Evolutionary conservation across 1,140 invertebrate genomes (phyloP).

Genomic region (Papilio polytes): DNA sequence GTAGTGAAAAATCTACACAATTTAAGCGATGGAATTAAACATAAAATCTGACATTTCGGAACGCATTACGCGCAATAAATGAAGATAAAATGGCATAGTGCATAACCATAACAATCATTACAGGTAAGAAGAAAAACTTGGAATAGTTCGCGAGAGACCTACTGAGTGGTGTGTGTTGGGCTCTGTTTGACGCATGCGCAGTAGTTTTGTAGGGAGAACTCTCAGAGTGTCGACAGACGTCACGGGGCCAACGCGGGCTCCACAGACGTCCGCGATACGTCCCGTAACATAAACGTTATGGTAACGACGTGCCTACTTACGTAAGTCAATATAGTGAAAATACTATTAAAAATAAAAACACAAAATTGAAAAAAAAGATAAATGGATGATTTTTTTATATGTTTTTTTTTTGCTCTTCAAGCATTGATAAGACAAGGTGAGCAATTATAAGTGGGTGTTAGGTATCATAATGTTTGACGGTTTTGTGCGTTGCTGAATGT

Average conservation of each 20-base stretch:
- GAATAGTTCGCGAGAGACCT: conserved; percentile 55
- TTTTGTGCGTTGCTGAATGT: conserved; percentile 44
- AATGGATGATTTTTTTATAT: not conserved
- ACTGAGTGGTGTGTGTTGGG: conserved; percentile 65
- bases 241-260: conserved; percentile 52
- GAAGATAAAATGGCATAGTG: conserved; percentile 14
- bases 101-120: conserved; percentile 54
- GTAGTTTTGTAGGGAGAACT: conserved; percentile 50
- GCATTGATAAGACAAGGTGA: conserved; percentile 44
- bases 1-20: not conserved
- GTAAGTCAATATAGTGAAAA: conserved; percentile 63
- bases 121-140: conserved; percentile 68
- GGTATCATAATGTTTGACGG: conserved; percentile 49
- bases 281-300: conserved; percentile 25
- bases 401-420: not conserved
- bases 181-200: conserved; percentile 73
- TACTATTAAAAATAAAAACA: conserved; percentile 38
- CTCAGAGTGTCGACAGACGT: conserved; percentile 66
- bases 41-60: not conserved
- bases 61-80: not conserved
- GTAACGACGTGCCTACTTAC: conserved; percentile 64
- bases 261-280: conserved; percentile 40
- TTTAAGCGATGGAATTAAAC: conserved; percentile 6
- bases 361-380: not conserved
- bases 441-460: conserved; percentile 55